phyloP scores from a whole-genome alignment of 2,797 vertebrate species.

The Phataginus tricuspis region DNA sequence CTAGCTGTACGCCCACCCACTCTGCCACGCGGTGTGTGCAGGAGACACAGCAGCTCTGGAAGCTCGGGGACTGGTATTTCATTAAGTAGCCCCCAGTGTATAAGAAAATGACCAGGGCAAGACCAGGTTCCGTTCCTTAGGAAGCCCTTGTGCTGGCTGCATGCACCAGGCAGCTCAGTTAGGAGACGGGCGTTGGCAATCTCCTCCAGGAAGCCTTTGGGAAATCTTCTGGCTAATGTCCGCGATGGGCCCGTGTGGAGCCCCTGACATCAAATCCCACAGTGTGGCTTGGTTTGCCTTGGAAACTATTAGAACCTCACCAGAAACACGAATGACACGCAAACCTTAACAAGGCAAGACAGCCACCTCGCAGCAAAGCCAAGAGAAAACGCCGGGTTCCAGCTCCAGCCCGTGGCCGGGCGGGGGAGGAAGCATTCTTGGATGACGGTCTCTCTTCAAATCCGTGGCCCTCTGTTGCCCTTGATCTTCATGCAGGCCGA shows the following conservation, averaged over 20 bases:
- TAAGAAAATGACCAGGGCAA: neutral
- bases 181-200: no score
- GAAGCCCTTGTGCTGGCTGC: neutral
- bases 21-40: neutral
- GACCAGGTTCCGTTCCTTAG: neutral
- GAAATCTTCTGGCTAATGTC: neutral
- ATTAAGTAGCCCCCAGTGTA: neutral
- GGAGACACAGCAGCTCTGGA: neutral
- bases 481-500: conserved; percentile 65
- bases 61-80: neutral
- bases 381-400: neutral
- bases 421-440: neutral
- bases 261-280: neutral
- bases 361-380: neutral
- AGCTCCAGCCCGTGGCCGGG: neutral
- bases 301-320: neutral
- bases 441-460: neutral
- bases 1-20: neutral
- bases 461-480: neutral
- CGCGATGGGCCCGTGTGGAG: neutral
- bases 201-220: neutral
- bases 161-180: neutral
- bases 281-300: neutral
- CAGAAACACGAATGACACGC: neutral
- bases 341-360: neutral